These are phyloP conservation scores for Characodon lateralis DNA, from an alignment of 2,797 vertebrate genomes.

Conservation along the genomic window DNA sequence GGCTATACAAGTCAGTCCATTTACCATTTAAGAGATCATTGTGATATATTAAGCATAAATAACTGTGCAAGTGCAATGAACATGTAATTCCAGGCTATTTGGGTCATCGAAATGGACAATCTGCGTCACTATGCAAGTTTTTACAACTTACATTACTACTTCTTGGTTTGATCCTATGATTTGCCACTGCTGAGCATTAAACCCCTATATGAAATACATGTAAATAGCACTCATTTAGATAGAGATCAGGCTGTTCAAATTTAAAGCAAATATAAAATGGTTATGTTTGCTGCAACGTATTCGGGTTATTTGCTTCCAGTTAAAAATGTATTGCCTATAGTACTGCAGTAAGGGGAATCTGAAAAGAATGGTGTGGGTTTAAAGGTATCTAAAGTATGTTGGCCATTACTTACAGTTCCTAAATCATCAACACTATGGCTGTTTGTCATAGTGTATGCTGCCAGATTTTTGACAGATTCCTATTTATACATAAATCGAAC, in stretches of 20 bases:
- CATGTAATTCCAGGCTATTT: background rate
- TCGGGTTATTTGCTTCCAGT: background rate
- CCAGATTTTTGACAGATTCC: conserved; percentile 66
- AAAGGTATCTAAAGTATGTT: background rate
- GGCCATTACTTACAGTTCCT: conserved; percentile 3
- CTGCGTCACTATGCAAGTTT: background rate
- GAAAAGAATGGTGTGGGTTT: conserved; percentile 11
- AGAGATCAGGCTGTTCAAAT: conserved; percentile 4
- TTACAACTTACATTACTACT: background rate
- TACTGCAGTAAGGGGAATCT: background rate
- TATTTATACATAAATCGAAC: conserved; percentile 72
- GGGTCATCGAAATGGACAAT: background rate
- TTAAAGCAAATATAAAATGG: background rate
- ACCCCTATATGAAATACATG: background rate
- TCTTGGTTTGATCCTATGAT: background rate
- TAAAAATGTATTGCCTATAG: background rate
- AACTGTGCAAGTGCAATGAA: conserved; percentile 1
- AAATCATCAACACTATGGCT: conserved; percentile 30
- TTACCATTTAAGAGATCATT: background rate
- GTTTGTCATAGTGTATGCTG: conserved; percentile 33
- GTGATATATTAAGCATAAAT: conserved; percentile 6
- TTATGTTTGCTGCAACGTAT: conserved; percentile 1
- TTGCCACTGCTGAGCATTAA: background rate
- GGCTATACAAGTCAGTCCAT: too few relatives aligned
- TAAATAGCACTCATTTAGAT: background rate